Percentiles rank a stretch among this genome's conserved stretches.
These are phyloP conservation scores for Pseudomyrmex flavicornis DNA, from an alignment of 1,140 invertebrate species.

Conservation along the genomic window DNA sequence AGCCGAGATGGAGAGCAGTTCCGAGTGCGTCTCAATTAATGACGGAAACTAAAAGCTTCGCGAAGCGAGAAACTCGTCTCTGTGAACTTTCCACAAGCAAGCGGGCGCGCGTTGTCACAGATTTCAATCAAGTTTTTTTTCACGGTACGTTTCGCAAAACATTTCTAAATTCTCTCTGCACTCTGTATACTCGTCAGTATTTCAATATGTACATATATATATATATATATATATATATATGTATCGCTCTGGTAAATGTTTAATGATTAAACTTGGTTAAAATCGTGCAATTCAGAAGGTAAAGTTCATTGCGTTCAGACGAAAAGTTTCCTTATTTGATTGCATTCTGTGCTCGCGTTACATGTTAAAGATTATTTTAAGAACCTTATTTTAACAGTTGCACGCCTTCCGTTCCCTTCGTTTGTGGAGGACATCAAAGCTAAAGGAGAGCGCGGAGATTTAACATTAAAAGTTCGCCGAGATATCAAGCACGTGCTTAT, in stretches of 20 bases:
- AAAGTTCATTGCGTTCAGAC: not conserved
- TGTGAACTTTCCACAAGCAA: not conserved
- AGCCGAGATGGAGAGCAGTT: conserved; percentile 6
- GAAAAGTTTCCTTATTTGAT: not conserved
- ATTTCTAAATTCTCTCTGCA: not conserved
- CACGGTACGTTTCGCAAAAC: not conserved
- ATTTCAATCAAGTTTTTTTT: conserved; percentile 13
- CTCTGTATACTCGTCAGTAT: too few relatives aligned
- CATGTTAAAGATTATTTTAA: conserved; percentile 22
- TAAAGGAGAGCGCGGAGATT: not conserved
- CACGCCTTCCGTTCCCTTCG: not conserved
- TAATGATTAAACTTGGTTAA: not conserved
- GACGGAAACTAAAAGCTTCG: conserved; percentile 27
- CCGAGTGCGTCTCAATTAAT: conserved; percentile 45
- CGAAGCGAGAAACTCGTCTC: conserved; percentile 9
- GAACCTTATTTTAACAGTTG: conserved; percentile 23
- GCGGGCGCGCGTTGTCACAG: not conserved
- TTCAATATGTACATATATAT: too few relatives aligned
- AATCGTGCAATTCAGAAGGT: not conserved
- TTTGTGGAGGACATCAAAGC: conserved; percentile 17
- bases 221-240: too few relatives aligned
- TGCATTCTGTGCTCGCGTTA: not conserved
- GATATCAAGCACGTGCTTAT: conserved; percentile 22
- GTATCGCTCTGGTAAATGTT: not conserved
- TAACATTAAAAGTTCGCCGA: conserved; percentile 21